phyloP scores from a whole-genome alignment of 2,888 invertebrate genomes.

The Scrobipalpa costella region DNA sequence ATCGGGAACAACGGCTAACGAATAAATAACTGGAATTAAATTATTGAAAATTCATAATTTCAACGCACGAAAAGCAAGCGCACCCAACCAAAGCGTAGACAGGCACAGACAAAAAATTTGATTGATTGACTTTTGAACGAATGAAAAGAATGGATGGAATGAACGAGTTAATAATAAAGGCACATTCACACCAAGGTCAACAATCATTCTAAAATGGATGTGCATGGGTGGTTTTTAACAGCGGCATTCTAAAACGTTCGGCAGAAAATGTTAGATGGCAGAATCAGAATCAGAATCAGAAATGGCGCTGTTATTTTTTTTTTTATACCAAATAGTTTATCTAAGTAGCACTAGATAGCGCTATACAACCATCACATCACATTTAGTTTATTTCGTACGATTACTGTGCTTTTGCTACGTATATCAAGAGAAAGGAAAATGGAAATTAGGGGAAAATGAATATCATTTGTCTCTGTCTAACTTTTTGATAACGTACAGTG shows the following conservation, averaged over 20 bases:
- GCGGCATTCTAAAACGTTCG: neutral
- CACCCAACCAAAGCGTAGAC: slow-evolving; percentile 74
- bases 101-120: slow-evolving; percentile 46
- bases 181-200: neutral
- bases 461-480: neutral
- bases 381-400: neutral
- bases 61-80: slow-evolving; percentile 69
- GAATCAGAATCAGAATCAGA: too few species aligned
- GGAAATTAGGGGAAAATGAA: neutral
- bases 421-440: neutral
- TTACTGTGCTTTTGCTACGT: neutral
- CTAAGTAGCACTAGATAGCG: slow-evolving; percentile 6
- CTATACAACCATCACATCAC: neutral
- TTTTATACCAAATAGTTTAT: neutral
- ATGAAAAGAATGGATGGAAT: slow-evolving; percentile 8
- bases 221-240: slow-evolving; percentile 11
- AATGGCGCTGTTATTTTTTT: neutral
- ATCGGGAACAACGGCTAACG: slow-evolving; percentile 46
- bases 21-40: slow-evolving; percentile 49
- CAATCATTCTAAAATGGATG: neutral
- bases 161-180: slow-evolving; percentile 14
- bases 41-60: slow-evolving; percentile 65
- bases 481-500: neutral
- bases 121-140: slow-evolving; percentile 33
- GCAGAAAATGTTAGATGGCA: neutral